phyloP scores from a whole-genome alignment of 2,888 invertebrate species.

The Buathra laborator region DNA sequence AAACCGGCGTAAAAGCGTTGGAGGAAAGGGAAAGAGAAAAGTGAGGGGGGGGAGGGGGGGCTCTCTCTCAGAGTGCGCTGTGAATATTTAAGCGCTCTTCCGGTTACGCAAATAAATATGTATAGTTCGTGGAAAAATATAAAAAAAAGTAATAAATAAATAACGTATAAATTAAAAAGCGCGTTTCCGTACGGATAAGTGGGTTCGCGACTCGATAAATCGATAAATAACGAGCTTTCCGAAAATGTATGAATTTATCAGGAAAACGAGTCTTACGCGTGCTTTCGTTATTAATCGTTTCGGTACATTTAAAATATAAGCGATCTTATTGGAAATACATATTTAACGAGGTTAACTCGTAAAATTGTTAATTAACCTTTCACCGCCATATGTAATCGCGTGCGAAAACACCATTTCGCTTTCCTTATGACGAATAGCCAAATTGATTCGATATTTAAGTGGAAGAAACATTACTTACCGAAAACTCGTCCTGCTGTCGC shows the following conservation, averaged over 20 bases:
- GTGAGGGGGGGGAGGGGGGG: too few species aligned
- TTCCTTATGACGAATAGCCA: background rate
- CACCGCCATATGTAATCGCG: background rate
- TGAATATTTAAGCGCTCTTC: background rate
- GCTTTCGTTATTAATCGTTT: background rate
- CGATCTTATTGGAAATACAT: background rate
- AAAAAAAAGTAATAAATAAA: background rate
- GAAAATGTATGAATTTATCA: background rate
- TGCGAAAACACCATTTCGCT: background rate
- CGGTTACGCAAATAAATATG: background rate
- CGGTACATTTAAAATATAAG: too few species aligned
- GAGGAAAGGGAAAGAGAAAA: background rate
- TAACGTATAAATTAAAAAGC: background rate
- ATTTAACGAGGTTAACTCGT: background rate
- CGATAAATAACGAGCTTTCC: conserved; percentile 1
- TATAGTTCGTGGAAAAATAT: background rate
- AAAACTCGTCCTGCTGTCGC: conserved; percentile 79
- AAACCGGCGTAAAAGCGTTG: background rate
- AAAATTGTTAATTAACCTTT: background rate
- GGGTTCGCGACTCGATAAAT: background rate
- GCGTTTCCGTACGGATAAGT: background rate
- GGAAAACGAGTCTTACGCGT: background rate
- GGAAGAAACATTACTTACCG: conserved; percentile 75
- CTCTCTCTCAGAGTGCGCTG: background rate
- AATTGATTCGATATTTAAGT: conserved; percentile 15